Percentiles rank a stretch among this genome's conserved stretches.
These are phyloP conservation scores for Scaptomyza pallida DNA, from an alignment of 1,140 invertebrate genomes.

Conservation along the genomic window DNA sequence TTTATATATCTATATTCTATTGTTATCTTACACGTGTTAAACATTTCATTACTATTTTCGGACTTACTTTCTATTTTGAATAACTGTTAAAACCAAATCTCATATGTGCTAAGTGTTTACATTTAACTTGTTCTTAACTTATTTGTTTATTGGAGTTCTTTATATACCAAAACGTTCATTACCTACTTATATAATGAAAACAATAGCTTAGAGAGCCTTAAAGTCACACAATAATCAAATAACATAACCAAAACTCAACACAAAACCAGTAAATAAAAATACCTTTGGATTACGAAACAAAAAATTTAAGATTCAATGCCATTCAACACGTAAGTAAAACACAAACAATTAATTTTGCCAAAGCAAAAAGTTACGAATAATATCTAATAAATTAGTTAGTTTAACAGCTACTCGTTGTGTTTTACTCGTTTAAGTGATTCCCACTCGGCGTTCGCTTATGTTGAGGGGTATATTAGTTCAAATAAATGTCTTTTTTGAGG, in stretches of 20 bases:
- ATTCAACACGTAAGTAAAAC: slow-evolving; percentile 57
- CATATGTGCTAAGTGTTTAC: slow-evolving; percentile 41
- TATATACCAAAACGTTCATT: slow-evolving; percentile 19
- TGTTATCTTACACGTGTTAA: slow-evolving; percentile 29
- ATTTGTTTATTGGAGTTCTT: slow-evolving; percentile 16
- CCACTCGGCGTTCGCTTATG: slow-evolving; percentile 2
- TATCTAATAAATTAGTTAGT: no score
- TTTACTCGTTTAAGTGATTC: slow-evolving; percentile 11
- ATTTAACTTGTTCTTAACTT: slow-evolving; percentile 39
- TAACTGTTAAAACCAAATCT: slow-evolving; percentile 38
- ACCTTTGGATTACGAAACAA: slow-evolving; percentile 58
- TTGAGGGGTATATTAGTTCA: not conserved
- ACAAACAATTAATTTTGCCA: not conserved
- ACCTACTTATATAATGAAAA: slow-evolving; percentile 4
- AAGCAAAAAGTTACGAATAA: slow-evolving; percentile 2
- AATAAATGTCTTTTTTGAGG: no score
- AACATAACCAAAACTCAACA: slow-evolving; percentile 22
- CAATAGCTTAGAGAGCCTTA: slow-evolving; percentile 1
- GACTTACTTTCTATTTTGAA: not conserved
- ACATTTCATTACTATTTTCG: slow-evolving; percentile 4
- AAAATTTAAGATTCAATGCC: slow-evolving; percentile 44
- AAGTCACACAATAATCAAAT: slow-evolving; percentile 40
- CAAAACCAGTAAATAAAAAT: slow-evolving; percentile 17
- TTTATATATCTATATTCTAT: slow-evolving; percentile 13
- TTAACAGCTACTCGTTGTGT: slow-evolving; percentile 22